Percentiles rank a stretch among this genome's conserved stretches.
Conservation (phyloP, 2,797 vertebrate genomes). For the Tadarida brasiliensis region DNA sequence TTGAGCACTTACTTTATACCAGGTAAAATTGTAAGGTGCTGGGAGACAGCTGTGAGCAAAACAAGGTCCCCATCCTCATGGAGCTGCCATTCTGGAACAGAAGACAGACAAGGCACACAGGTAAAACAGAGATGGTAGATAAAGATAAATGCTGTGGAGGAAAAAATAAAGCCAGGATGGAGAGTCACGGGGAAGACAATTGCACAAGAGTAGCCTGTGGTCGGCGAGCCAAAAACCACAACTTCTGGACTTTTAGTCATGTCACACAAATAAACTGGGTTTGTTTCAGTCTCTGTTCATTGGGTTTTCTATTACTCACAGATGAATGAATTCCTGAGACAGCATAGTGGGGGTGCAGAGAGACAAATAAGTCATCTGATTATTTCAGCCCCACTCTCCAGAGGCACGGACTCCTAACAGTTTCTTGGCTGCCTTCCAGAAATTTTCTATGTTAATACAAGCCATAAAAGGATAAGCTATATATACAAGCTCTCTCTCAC, state of each 20-base stretch:
- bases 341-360: neutral
- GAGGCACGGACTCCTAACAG: slow-evolving; percentile 41
- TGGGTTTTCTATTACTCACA: slow-evolving; percentile 73
- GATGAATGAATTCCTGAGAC: slow-evolving; percentile 47
- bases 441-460: slow-evolving; percentile 64
- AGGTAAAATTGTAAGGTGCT: neutral
- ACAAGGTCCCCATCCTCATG: neutral
- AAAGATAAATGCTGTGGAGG: neutral
- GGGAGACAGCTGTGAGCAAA: neutral
- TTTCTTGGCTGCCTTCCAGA: slow-evolving; percentile 74
- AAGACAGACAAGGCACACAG: accelerated
- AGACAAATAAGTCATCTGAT: slow-evolving; percentile 77
- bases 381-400: slow-evolving; percentile 56
- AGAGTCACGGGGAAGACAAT: neutral
- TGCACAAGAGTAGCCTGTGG: neutral
- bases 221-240: neutral
- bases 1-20: neutral
- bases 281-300: slow-evolving; percentile 67
- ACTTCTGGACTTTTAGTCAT: neutral
- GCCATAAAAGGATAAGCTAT: slow-evolving; percentile 57
- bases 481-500: neutral
- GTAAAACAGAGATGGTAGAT: neutral
- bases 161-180: neutral
- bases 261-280: slow-evolving; percentile 60
- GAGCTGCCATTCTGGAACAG: neutral